Percentiles rank a stretch among this genome's conserved stretches.
phyloP scores from a whole-genome alignment of 2,888 invertebrate species.

The Laothoe populi region DNA sequence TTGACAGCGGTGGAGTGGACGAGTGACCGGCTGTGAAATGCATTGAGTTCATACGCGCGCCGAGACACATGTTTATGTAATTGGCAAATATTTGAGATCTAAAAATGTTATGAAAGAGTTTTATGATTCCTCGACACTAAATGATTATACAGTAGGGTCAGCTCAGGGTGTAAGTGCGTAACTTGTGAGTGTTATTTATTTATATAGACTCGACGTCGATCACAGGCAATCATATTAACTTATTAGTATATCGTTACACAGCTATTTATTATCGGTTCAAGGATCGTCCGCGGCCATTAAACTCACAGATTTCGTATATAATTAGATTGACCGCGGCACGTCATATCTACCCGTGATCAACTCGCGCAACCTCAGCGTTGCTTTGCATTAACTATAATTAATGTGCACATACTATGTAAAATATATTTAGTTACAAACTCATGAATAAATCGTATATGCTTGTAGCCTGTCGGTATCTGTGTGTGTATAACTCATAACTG shows the following conservation, averaged over 20 bases:
- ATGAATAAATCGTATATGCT: not conserved
- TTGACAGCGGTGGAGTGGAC: too few relatives aligned
- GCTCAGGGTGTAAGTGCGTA: too few relatives aligned
- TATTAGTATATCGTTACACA: not conserved
- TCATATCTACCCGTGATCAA: not conserved
- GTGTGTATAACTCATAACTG: slow-evolving; percentile 21
- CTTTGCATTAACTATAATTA: not conserved
- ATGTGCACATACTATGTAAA: not conserved
- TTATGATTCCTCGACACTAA: too few relatives aligned
- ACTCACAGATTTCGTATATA: slow-evolving; percentile 5
- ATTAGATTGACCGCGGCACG: slow-evolving; percentile 9
- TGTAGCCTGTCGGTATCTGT: not conserved
- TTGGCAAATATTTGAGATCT: too few relatives aligned
- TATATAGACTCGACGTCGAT: too few relatives aligned
- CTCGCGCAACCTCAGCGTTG: not conserved
- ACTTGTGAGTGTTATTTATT: too few relatives aligned
- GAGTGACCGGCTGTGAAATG: too few relatives aligned
- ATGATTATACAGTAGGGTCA: too few relatives aligned
- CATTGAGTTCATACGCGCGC: too few relatives aligned
- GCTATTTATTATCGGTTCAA: slow-evolving; percentile 2
- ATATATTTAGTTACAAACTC: not conserved
- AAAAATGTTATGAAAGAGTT: too few relatives aligned
- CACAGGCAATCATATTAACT: too few relatives aligned
- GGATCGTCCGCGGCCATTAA: not conserved
- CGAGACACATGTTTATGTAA: too few relatives aligned